Percentiles rank a stretch among this genome's conserved stretches.
phyloP scores from a whole-genome alignment of 2,113 vertebrate genomes.

The Eleginops maclovinus region DNA sequence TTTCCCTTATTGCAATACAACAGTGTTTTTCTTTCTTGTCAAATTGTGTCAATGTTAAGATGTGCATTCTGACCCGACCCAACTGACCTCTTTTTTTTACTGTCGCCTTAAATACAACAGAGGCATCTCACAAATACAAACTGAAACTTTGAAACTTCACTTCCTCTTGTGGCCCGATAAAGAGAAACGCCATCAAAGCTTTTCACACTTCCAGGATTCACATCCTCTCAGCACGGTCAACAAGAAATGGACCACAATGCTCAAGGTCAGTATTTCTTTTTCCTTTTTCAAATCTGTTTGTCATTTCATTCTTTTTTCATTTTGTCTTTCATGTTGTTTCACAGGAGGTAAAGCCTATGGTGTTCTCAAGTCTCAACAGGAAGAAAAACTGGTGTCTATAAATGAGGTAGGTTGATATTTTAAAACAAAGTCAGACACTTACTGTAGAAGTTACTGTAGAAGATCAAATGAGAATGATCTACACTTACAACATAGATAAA shows the following conservation, averaged over 20 bases:
- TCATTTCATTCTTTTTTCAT: not conserved
- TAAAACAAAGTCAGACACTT: not conserved
- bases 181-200: slow-evolving; percentile 22
- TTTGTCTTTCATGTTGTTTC: not conserved
- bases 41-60: not conserved
- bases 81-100: not conserved
- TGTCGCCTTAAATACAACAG: slow-evolving; percentile 29
- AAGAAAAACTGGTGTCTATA: slow-evolving; percentile 79
- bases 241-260: slow-evolving; percentile 62
- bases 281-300: not conserved
- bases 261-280: slow-evolving; percentile 70
- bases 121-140: slow-evolving; percentile 41
- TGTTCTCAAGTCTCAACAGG: slow-evolving; percentile 84
- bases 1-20: not conserved
- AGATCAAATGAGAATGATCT: too few species aligned
- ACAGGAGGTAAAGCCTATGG: slow-evolving; percentile 87
- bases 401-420: slow-evolving; percentile 72
- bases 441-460: too few species aligned
- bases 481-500: too few species aligned
- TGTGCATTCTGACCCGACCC: not conserved
- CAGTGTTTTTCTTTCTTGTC: not conserved
- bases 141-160: slow-evolving; percentile 48
- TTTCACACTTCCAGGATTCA: not conserved
- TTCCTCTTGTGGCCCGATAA: slow-evolving; percentile 72
- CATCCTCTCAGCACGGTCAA: not conserved